Evolutionary conservation across 2,888 invertebrate genomes (phyloP).

Genomic region (Malacosoma neustria): DNA sequence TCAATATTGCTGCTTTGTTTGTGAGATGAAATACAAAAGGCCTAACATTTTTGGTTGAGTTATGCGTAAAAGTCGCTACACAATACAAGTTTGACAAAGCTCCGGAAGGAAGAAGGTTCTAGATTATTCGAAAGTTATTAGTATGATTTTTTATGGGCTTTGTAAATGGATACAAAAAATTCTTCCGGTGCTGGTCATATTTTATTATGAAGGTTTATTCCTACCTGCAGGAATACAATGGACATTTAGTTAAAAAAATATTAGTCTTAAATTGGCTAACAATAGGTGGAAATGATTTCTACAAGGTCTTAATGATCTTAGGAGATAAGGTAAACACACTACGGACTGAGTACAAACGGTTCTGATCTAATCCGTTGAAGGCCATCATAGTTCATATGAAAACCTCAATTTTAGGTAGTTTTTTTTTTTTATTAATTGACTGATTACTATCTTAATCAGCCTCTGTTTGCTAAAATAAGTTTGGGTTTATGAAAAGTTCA

Average conservation of each 20-base stretch:
- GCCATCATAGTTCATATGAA: no score
- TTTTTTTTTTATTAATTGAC: no score
- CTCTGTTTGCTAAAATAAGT: neutral
- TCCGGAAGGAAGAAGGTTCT: conserved; percentile 37
- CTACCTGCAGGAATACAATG: conserved; percentile 22
- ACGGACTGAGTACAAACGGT: no score
- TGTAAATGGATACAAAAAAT: conserved; percentile 17
- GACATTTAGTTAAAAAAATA: conserved; percentile 22
- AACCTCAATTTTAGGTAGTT: no score
- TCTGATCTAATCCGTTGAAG: no score
- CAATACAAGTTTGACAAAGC: conserved; percentile 20
- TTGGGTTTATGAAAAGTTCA: neutral
- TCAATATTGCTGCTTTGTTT: neutral
- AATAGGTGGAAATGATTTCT: conserved; percentile 29
- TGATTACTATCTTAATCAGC: no score
- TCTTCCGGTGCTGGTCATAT: conserved; percentile 25
- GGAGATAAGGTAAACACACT: no score
- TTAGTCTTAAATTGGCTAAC: conserved; percentile 21
- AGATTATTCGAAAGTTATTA: conserved; percentile 22
- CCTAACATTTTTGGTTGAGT: conserved; percentile 6
- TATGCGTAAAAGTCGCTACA: conserved; percentile 8
- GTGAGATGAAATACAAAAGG: neutral
- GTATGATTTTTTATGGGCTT: conserved; percentile 19
- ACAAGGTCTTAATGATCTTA: conserved; percentile 20
- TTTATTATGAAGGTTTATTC: conserved; percentile 16